These are phyloP conservation scores for Serinus canaria DNA, from an alignment of 2,113 vertebrate genomes.

Conservation along the genomic window DNA sequence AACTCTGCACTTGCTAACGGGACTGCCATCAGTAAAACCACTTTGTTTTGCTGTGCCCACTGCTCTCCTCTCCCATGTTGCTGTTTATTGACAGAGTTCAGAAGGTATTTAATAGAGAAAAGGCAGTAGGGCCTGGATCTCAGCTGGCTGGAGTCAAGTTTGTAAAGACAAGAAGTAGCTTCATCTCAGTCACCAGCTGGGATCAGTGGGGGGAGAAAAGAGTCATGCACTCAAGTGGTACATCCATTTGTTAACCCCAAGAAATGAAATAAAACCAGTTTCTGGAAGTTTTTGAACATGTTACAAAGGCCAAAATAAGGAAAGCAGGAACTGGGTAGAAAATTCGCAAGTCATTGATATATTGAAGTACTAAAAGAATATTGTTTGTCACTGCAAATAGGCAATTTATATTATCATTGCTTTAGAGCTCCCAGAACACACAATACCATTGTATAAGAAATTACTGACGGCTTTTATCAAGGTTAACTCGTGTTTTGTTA, in stretches of 20 bases:
- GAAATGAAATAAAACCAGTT: not conserved
- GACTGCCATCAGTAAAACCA: not conserved
- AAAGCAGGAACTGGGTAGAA: not conserved
- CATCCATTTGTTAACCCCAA: not conserved
- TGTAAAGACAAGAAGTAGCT: not conserved
- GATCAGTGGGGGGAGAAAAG: not conserved
- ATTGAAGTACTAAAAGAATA: slow-evolving; percentile 8
- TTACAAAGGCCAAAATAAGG: not conserved
- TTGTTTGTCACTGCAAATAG: slow-evolving; percentile 63
- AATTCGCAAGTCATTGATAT: not conserved
- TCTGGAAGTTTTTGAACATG: not conserved
- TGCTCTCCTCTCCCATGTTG: not conserved
- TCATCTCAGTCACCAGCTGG: not conserved
- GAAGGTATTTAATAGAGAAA: not conserved
- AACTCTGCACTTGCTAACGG: accelerated
- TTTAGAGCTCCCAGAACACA: slow-evolving; percentile 51
- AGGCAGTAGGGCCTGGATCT: not conserved
- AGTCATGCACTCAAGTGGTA: not conserved
- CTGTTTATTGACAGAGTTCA: not conserved
- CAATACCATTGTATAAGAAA: slow-evolving; percentile 39
- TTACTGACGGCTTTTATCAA: slow-evolving; percentile 64
- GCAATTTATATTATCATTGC: slow-evolving; percentile 57
- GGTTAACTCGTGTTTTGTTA: slow-evolving; percentile 70
- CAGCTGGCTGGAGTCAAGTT: not conserved
- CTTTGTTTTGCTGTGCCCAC: not conserved